Evolutionary conservation across 1,140 invertebrate species (phyloP).

Genomic region (Musca vetustissima): DNA sequence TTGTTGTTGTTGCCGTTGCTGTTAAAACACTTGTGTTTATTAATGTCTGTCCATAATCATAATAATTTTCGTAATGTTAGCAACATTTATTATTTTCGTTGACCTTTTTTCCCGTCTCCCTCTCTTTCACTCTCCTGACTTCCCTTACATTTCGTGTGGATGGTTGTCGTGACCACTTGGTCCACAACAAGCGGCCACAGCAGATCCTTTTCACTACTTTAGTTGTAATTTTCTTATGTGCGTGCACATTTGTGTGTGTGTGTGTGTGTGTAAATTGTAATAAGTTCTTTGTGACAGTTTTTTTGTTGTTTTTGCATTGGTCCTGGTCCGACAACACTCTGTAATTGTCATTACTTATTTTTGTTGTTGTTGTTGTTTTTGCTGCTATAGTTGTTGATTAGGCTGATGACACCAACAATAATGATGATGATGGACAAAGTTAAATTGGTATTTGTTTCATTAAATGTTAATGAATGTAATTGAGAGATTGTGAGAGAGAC

Average conservation of each 20-base stretch:
- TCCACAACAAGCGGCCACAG: no score
- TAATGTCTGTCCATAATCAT: slow-evolving; percentile 18
- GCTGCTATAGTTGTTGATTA: not conserved
- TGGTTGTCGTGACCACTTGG: not conserved
- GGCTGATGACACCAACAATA: not conserved
- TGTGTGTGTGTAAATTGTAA: no score
- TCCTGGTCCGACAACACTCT: no score
- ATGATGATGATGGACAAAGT: slow-evolving; percentile 17
- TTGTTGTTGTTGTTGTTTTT: no score
- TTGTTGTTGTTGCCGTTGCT: no score
- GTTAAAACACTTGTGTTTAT: slow-evolving; percentile 15
- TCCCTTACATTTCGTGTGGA: not conserved
- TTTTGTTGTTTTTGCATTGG: no score
- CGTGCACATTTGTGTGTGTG: no score
- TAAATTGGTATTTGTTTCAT: slow-evolving; percentile 13
- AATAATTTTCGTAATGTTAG: slow-evolving; percentile 22
- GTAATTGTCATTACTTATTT: no score
- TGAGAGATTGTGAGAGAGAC: not conserved
- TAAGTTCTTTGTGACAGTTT: no score
- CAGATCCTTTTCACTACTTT: no score
- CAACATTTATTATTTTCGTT: slow-evolving; percentile 22
- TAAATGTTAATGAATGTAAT: slow-evolving; percentile 22
- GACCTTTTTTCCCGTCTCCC: slow-evolving; percentile 7
- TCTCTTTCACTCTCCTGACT: not conserved
- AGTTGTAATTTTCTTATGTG: no score